phyloP scores from a whole-genome alignment of 2,113 vertebrate genomes.

The Grammomys surdaster region DNA sequence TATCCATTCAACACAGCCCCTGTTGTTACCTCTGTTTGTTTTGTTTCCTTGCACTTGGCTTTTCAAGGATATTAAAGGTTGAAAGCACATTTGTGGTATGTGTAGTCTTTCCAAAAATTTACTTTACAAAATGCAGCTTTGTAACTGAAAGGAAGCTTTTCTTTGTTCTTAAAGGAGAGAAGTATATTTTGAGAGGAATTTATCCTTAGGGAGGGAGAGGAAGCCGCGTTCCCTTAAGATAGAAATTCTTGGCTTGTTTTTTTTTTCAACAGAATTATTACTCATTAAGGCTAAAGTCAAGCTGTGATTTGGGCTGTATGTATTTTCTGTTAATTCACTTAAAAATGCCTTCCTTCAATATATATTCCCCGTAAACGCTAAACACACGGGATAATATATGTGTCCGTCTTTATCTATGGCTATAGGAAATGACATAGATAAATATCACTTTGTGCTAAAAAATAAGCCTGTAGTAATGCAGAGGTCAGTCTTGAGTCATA shows the following conservation, averaged over 20 bases:
- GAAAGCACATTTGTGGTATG: background rate
- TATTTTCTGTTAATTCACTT: conserved; percentile 79
- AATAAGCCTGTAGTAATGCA: conserved; percentile 57
- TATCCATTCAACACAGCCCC: background rate
- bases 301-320: conserved; percentile 61
- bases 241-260: conserved; percentile 46
- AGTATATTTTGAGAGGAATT: conserved; percentile 26
- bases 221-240: conserved; percentile 12
- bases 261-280: conserved; percentile 23
- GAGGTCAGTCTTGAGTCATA: conserved; percentile 67
- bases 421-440: conserved; percentile 60
- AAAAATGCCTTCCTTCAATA: conserved; percentile 45
- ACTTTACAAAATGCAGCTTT: conserved; percentile 50
- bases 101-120: conserved; percentile 39
- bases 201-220: conserved; percentile 52
- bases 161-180: conserved; percentile 4
- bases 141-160: conserved; percentile 38
- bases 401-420: conserved; percentile 4
- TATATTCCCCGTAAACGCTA: conserved; percentile 7
- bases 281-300: conserved; percentile 62
- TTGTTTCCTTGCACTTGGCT: conserved; percentile 19
- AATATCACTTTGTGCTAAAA: conserved; percentile 70
- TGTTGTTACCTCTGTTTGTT: conserved; percentile 44
- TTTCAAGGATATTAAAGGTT: conserved; percentile 5
- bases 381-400: conserved; percentile 64